Evolutionary conservation across 2,888 invertebrate species (phyloP), one percentile per base, ranked within the genome.

Genomic region (Drosophila hawaiiensis): DNA sequence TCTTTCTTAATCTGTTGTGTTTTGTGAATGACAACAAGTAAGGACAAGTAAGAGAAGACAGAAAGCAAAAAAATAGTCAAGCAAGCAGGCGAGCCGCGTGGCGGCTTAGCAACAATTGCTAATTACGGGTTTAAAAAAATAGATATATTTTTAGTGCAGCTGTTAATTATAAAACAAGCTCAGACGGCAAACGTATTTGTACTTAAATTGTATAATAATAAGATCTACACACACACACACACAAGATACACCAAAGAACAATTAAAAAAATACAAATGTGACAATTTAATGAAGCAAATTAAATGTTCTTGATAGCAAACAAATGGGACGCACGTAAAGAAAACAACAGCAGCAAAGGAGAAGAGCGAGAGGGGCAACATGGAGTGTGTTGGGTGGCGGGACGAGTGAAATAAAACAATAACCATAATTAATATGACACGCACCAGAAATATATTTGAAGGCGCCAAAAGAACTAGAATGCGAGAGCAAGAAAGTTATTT

Each of bases 231-330:
- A 10, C 52, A 58, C 49, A 37, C 35, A 35, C 56, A 58, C 49
- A 31, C 10, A 35, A 31, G 19, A 62, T 4, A 37, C 56, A 59
- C 58, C 47, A 47, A 16, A 53, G 25, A 29, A 53, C 67, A 61
- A 61, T 68, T 76, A 64, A 68, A 72, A 66, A 79, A 12, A 22
- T 37, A 80, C 80, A 84, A 84, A 84, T 83, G 81, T 83, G 84
- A 84, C 84, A 83, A 81, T 76, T 82, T 78, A 84, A 87, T 87
- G 81, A 78, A 83, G 83, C 80, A 87, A 84, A 83, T 87, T 82
- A 82, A 84, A 87, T 87, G 87, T 82, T 82, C 78, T 78, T 84
- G 73, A 84, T 78, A 74, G 79, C 79, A 68, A 83, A 83, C 85
- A 81, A 76, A 83, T 72, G 78, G 68, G 61, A 68, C 66, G 71